phyloP scores from a whole-genome alignment of 1,140 invertebrate genomes.

The Armadillidium nasatum region DNA sequence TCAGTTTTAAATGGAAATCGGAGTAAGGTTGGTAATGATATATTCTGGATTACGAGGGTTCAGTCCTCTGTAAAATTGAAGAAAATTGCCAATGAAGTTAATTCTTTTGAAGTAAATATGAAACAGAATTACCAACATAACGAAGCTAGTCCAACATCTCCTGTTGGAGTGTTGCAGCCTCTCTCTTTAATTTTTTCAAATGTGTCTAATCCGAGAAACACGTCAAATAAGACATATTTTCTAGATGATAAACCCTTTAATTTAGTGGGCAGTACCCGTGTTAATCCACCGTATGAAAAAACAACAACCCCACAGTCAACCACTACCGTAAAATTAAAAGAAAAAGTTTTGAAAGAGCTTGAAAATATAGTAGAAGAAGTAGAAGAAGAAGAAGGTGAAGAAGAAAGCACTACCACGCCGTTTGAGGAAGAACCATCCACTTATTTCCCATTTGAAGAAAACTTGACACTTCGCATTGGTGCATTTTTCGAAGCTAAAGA shows the following conservation, averaged over 20 bases:
- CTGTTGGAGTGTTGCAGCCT: background rate
- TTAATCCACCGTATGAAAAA: background rate
- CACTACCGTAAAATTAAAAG: background rate
- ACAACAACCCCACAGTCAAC: background rate
- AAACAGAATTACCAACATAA: constrained; percentile 3
- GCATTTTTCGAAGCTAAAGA: background rate
- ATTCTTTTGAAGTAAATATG: background rate
- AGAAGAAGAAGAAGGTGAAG: background rate
- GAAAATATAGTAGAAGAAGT: background rate
- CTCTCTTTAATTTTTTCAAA: background rate
- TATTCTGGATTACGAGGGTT: background rate
- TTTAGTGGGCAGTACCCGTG: background rate
- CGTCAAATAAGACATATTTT: background rate
- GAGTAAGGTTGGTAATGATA: background rate
- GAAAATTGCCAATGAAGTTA: background rate
- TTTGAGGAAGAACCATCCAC: background rate
- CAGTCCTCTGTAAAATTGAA: background rate
- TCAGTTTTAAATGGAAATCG: background rate
- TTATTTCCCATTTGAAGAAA: background rate
- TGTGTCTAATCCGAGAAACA: background rate
- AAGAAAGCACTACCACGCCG: background rate
- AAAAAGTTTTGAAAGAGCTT: background rate
- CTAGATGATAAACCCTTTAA: background rate
- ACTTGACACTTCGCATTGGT: background rate
- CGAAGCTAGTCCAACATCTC: background rate